Conservation (phyloP, 2,888 invertebrate genomes). For the Plebejus melissa region DNA sequence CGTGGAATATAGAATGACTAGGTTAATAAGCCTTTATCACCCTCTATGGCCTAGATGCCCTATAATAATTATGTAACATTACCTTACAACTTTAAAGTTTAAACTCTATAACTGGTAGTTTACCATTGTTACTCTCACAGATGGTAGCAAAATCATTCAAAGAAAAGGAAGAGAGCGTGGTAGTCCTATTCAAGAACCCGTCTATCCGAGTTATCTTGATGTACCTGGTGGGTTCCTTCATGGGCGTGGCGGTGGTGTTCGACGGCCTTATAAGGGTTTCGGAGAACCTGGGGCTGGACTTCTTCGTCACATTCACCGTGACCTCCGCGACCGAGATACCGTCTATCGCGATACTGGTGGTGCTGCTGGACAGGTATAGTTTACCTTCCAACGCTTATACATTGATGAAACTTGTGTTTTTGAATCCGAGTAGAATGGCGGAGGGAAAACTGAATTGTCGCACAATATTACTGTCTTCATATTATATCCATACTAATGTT, state of each 20-base stretch:
- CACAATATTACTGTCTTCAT: too few relatives aligned
- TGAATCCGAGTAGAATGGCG: too few relatives aligned
- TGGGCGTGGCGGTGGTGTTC: slow-evolving; percentile 48
- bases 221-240: slow-evolving; percentile 45
- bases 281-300: slow-evolving; percentile 53
- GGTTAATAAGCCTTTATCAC: too few relatives aligned
- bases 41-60: too few relatives aligned
- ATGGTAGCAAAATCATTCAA: slow-evolving; percentile 40
- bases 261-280: slow-evolving; percentile 57
- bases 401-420: too few relatives aligned
- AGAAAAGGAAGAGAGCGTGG: slow-evolving; percentile 45
- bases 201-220: slow-evolving; percentile 45
- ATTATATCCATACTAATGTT: too few relatives aligned
- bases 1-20: too few relatives aligned
- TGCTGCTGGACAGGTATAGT: slow-evolving; percentile 44
- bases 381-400: not conserved
- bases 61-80: too few relatives aligned
- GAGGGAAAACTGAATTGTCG: too few relatives aligned
- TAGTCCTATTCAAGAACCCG: slow-evolving; percentile 43
- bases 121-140: slow-evolving; percentile 33
- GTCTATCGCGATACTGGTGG: slow-evolving; percentile 42
- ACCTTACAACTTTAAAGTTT: too few relatives aligned
- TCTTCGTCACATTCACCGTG: slow-evolving; percentile 56
- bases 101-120: too few relatives aligned
- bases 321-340: slow-evolving; percentile 55